phyloP scores from a whole-genome alignment of 2,113 vertebrate species.

The Nematolebias whitei region DNA sequence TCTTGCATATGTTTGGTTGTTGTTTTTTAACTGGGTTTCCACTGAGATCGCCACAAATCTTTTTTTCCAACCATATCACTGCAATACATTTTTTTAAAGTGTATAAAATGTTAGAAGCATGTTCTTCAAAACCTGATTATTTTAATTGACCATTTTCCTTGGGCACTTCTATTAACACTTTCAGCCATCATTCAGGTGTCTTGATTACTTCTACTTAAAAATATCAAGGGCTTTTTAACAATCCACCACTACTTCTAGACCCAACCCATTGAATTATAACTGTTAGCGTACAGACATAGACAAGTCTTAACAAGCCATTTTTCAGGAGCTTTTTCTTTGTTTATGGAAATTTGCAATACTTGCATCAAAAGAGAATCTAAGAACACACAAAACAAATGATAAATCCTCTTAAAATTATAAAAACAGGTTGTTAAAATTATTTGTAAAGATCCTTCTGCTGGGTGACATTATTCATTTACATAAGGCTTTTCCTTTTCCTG shows the following conservation, averaged over 20 bases:
- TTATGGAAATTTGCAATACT: slow-evolving; percentile 6
- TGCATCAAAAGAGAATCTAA: neutral
- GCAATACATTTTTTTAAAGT: slow-evolving; percentile 35
- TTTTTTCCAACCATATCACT: slow-evolving; percentile 31
- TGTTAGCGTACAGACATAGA: neutral
- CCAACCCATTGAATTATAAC: slow-evolving; percentile 27
- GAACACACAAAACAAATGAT: neutral
- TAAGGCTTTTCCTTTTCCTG: neutral
- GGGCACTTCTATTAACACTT: slow-evolving; percentile 22
- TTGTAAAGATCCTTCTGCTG: neutral
- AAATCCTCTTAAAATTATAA: slow-evolving; percentile 4
- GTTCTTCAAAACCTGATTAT: slow-evolving; percentile 40
- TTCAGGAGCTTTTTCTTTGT: slow-evolving; percentile 10
- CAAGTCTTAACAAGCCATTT: slow-evolving; percentile 16
- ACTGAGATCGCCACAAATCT: slow-evolving; percentile 17
- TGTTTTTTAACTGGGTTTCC: slow-evolving; percentile 31
- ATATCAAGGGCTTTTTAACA: slow-evolving; percentile 70
- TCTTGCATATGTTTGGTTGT: slow-evolving; percentile 30
- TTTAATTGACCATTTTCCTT: slow-evolving; percentile 11
- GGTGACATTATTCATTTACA: neutral
- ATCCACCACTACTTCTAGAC: slow-evolving; percentile 50
- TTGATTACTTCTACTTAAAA: slow-evolving; percentile 45
- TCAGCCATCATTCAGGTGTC: slow-evolving; percentile 26
- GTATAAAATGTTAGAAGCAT: slow-evolving; percentile 12
- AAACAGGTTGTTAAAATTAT: slow-evolving; percentile 4